These are phyloP conservation scores for Cyclargus thomasi DNA, from an alignment of 1,140 invertebrate genomes.

Conservation along the genomic window DNA sequence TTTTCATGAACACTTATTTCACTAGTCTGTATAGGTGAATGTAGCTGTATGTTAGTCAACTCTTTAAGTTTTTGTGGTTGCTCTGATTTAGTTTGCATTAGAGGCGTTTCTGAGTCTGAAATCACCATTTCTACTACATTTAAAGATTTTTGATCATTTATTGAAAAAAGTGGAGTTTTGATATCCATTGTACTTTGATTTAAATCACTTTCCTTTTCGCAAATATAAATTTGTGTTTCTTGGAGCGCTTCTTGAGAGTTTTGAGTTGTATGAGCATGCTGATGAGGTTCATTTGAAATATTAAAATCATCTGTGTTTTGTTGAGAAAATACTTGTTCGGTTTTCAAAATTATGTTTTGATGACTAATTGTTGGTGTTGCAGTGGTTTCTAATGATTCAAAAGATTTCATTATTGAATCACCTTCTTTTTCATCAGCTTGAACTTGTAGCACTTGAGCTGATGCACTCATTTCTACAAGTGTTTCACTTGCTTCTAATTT, in stretches of 20 bases:
- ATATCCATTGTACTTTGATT: conserved; percentile 9
- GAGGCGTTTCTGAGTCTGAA: conserved; percentile 36
- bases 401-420: conserved; percentile 23
- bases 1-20: conserved; percentile 46
- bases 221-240: conserved; percentile 41
- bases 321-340: conserved; percentile 40
- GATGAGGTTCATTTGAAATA: conserved; percentile 23
- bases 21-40: conserved; percentile 34
- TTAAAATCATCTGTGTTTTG: conserved; percentile 39
- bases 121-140: conserved; percentile 45
- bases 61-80: conserved; percentile 30
- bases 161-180: conserved; percentile 26
- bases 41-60: conserved; percentile 27
- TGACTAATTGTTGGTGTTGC: neutral
- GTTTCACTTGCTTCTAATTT: conserved; percentile 30
- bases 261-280: conserved; percentile 34
- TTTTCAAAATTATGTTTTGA: conserved; percentile 42
- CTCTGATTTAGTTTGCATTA: conserved; percentile 27
- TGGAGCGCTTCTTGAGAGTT: conserved; percentile 41
- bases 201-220: conserved; percentile 40
- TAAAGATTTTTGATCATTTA: conserved; percentile 44
- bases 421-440: conserved; percentile 45
- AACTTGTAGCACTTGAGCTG: conserved; percentile 41
- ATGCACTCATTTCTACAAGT: conserved; percentile 34
- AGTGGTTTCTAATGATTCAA: conserved; percentile 17